These are phyloP conservation scores for Coluber constrictor DNA, from an alignment of 2,797 vertebrate genomes.

Conservation along the genomic window DNA sequence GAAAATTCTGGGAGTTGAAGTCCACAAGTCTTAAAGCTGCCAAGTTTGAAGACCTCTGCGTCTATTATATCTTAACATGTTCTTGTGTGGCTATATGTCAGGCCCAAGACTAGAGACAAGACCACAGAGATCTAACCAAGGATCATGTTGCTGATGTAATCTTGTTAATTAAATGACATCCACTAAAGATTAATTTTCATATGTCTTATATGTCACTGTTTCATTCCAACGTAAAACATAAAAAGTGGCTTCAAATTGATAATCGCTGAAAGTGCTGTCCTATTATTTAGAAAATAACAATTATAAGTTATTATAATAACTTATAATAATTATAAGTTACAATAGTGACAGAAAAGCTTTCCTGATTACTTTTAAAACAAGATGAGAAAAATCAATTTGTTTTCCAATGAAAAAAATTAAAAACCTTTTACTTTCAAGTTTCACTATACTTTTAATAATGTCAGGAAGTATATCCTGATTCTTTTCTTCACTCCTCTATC, in stretches of 20 bases:
- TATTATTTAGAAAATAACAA: background rate
- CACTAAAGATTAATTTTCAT: background rate
- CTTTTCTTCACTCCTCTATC: background rate
- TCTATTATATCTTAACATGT: background rate
- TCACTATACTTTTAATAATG: background rate
- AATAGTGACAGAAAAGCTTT: background rate
- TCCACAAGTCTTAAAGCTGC: no score
- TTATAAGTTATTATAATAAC: no score
- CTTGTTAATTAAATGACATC: background rate
- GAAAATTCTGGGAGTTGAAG: no score
- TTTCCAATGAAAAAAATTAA: background rate
- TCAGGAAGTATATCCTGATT: background rate
- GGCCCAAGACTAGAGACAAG: background rate
- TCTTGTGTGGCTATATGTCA: background rate
- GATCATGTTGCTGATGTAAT: background rate
- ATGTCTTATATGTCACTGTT: background rate
- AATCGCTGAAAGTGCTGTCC: background rate
- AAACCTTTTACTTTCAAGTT: background rate
- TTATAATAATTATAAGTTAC: no score
- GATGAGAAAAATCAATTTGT: background rate
- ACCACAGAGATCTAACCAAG: background rate
- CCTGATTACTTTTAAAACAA: background rate
- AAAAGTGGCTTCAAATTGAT: background rate
- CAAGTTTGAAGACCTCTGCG: no score
- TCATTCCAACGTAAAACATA: background rate